These are phyloP conservation scores for Neogale vison DNA, from an alignment of 2,113 vertebrate species.

Conservation along the genomic window DNA sequence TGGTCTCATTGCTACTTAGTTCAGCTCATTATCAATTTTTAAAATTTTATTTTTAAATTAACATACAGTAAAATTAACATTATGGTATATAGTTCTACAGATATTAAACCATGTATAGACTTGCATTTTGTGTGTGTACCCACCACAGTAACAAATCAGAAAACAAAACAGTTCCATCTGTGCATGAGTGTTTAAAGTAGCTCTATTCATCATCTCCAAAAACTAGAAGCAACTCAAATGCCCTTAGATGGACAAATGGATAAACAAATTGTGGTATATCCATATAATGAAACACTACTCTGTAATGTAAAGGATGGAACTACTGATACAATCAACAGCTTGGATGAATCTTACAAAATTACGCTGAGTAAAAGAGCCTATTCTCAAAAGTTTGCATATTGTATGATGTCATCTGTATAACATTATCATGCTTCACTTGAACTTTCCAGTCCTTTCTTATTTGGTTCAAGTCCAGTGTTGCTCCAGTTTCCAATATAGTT, in stretches of 20 bases:
- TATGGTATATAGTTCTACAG: not conserved
- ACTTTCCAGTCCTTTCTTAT: not conserved
- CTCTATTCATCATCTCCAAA: not conserved
- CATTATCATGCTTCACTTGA: not conserved
- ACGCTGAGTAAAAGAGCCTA: not conserved
- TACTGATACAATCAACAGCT: not conserved
- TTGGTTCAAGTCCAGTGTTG: not conserved
- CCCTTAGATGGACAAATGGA: not conserved
- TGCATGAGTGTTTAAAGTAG: not conserved
- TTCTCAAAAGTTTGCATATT: not conserved
- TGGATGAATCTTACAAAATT: not conserved
- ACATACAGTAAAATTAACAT: not conserved
- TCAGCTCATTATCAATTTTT: not conserved
- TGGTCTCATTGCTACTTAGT: not conserved
- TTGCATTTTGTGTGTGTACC: not conserved
- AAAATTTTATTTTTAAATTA: constrained; percentile 27
- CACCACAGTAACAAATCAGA: not conserved
- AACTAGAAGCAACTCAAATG: not conserved
- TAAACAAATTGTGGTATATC: not conserved
- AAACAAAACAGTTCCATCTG: not conserved
- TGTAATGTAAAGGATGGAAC: not conserved
- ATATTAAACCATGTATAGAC: not conserved
- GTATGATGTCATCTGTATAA: not conserved
- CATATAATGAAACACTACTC: not conserved
- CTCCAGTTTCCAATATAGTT: not conserved